A percentile compares a stretch with the other conserved stretches of the same genome.
These are phyloP conservation scores for Squalus acanthias DNA, from an alignment of 2,797 vertebrate genomes.

Conservation along the genomic window DNA sequence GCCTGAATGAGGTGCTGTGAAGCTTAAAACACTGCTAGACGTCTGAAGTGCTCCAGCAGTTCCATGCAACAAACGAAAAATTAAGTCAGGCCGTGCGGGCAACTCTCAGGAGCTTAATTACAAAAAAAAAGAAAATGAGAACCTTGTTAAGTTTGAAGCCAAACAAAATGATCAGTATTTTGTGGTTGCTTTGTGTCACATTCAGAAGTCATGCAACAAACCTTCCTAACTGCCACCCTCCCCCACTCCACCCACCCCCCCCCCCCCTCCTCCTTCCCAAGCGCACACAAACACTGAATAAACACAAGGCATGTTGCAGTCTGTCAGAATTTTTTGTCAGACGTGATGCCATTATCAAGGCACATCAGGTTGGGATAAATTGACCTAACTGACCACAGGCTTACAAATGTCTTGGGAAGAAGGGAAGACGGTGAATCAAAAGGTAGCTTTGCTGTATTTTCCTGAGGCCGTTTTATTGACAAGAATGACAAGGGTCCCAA, in stretches of 20 bases:
- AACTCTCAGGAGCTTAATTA: constrained; percentile 82
- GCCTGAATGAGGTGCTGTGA: constrained; percentile 60
- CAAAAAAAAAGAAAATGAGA: constrained; percentile 68
- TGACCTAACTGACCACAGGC: constrained; percentile 69
- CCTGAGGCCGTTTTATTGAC: constrained; percentile 85
- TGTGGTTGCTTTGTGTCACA: constrained; percentile 77
- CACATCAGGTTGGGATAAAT: constrained; percentile 71
- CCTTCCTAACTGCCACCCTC: not conserved
- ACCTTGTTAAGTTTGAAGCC: constrained; percentile 74
- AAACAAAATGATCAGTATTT: constrained; percentile 77
- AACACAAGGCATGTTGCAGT: constrained; percentile 52
- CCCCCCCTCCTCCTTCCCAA: not conserved
- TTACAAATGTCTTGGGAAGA: constrained; percentile 68
- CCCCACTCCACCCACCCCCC: not conserved
- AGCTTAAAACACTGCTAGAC: constrained; percentile 61
- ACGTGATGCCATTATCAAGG: constrained; percentile 68
- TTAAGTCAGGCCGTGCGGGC: constrained; percentile 72
- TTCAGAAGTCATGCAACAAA: constrained; percentile 64
- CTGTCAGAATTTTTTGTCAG: constrained; percentile 67
- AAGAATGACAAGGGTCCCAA: constrained; percentile 96
- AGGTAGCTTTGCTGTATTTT: constrained; percentile 70
- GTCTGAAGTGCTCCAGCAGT: constrained; percentile 63
- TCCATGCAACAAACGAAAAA: constrained; percentile 61
- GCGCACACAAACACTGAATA: constrained; percentile 53
- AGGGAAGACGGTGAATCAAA: constrained; percentile 74